Evolutionary conservation across 2,113 vertebrate genomes (phyloP), one percentile per base, ranked within the genome.

Genomic region (Ivindomyrus marchei): DNA sequence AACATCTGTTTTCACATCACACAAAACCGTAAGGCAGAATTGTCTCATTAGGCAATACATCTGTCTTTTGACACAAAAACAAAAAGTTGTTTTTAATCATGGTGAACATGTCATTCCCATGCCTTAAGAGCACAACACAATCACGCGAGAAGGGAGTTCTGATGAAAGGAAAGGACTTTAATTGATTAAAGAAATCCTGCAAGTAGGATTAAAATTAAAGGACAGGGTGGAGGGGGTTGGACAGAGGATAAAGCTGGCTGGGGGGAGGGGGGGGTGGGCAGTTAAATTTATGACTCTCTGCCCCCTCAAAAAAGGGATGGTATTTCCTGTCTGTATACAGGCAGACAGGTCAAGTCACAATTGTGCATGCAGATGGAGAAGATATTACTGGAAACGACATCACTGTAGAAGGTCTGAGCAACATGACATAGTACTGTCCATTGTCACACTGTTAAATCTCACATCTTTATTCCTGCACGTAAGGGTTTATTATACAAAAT

Each of bases 301-400:
- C 50, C 88, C 53, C 88, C 86, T 90, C 88, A 85, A 88, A 88
- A 90, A 66, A 89, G 80, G 77, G 80, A 90, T 89, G 88, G 74
- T 42, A 90, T 85, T 89, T 89, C 90, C 88, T 90, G 88, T 45
- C 87, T 84, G 39, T 83, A 66, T 70, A 42, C 24, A 58, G 27
- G 52, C 49, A 88, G 62, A 85, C 90, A 90, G 87, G 90, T 88
- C 87, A 90, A 62, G 42, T 80, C 77, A 89, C n/a, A 50, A 83
- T 84, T 88, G 70, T 80, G 36, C 53, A 88, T 58, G 49, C 88
- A 89, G 53, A 90, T 53, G 80, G 84, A 13, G 74, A 80, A 87
- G 80, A 88, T 39, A 91, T 62, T 27, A 85, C 49, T 49, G 47
- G 45, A 56, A 87, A 87, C 27, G 7, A 39, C 36, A 87, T 87